Percentiles rank a stretch among this genome's conserved stretches.
Conservation (phyloP, 2,888 invertebrate genomes). For the Lithophane ornitopus region DNA sequence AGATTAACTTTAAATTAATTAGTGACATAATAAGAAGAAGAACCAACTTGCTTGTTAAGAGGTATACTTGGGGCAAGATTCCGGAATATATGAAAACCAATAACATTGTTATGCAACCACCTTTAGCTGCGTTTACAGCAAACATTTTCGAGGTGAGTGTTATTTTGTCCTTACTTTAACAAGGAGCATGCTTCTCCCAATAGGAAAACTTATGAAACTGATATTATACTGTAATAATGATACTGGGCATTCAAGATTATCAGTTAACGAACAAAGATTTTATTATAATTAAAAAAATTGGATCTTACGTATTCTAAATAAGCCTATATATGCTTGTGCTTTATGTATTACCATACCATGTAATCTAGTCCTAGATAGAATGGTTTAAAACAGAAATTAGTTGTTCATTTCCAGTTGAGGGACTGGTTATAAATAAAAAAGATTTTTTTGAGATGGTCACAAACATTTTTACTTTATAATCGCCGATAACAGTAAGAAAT, state of each 20-base stretch:
- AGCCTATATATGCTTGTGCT: too few species aligned
- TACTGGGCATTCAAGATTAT: not conserved
- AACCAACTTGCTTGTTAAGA: constrained; percentile 95
- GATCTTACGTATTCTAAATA: not conserved
- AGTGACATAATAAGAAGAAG: constrained; percentile 95
- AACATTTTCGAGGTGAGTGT: constrained; percentile 93
- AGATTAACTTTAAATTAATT: constrained; percentile 95
- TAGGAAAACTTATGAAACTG: not conserved
- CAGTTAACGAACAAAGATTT: not conserved
- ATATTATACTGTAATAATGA: not conserved
- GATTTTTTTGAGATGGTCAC: not conserved
- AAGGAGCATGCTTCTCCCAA: not conserved
- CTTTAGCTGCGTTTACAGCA: constrained; percentile 95
- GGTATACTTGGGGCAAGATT: constrained; percentile 94
- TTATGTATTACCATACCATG: too few species aligned
- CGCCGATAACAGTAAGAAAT: not conserved
- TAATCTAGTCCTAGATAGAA: too few species aligned
- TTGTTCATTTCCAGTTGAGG: not conserved
- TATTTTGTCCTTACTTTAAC: not conserved
- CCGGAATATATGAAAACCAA: constrained; percentile 94
- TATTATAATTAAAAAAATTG: not conserved
- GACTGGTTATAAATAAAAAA: not conserved
- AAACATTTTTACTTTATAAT: not conserved
- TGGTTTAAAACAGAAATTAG: not conserved
- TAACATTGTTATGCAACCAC: constrained; percentile 93